A percentile compares a stretch with the other conserved stretches of the same genome.
Evolutionary conservation across 2,888 invertebrate species (phyloP).

Genomic region (Stenurella melanura): DNA sequence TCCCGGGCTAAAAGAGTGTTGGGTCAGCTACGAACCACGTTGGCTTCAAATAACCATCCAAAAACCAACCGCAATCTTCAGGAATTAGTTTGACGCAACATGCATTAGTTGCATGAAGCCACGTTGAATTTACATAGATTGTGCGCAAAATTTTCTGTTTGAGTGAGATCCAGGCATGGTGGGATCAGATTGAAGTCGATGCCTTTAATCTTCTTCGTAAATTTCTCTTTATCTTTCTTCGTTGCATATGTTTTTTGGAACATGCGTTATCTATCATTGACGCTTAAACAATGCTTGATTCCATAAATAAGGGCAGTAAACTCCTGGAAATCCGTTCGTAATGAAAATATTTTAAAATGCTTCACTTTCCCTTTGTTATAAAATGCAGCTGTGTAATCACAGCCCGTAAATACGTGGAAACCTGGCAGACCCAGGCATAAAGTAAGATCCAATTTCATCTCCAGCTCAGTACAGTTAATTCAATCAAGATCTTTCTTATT

Average conservation of each 20-base stretch:
- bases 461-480: no score
- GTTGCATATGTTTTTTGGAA: background rate
- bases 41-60: constrained; percentile 5
- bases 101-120: background rate
- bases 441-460: no score
- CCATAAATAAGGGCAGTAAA: background rate
- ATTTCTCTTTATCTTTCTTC: background rate
- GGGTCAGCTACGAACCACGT: background rate
- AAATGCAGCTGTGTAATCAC: no score
- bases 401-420: no score
- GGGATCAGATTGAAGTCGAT: background rate
- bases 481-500: no score
- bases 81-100: background rate
- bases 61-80: constrained; percentile 3
- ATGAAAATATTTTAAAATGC: no score
- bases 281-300: background rate
- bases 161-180: background rate
- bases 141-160: background rate
- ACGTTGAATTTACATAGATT: background rate
- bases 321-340: background rate
- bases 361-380: no score
- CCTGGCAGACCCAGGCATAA: no score
- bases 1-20: no score
- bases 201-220: background rate
- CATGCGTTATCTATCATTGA: background rate